Conservation (phyloP, 1,140 invertebrate species). For the Delia radicum region DNA sequence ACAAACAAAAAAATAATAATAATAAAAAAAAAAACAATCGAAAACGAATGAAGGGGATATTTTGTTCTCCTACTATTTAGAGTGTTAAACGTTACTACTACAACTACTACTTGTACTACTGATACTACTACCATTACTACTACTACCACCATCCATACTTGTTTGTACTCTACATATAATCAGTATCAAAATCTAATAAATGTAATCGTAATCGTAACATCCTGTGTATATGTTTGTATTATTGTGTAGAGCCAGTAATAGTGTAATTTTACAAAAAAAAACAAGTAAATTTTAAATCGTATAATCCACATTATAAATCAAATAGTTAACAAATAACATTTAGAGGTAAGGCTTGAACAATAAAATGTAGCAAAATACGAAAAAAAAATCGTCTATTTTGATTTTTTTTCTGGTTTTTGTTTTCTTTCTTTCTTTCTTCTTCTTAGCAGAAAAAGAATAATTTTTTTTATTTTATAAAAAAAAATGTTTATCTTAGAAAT, state of each 20-base stretch:
- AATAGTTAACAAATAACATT: slow-evolving; percentile 6
- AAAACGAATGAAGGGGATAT: no score
- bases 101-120: neutral
- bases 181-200: neutral
- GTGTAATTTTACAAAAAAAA: neutral
- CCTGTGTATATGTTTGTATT: neutral
- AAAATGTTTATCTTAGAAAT: no score
- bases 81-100: neutral
- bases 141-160: neutral
- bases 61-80: neutral
- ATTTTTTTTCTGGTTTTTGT: no score
- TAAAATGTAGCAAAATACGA: slow-evolving; percentile 16
- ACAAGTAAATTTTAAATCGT: neutral
- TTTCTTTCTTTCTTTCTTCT: no score
- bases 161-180: neutral
- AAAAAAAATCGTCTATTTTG: neutral
- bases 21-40: neutral
- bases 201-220: neutral
- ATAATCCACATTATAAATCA: no score
- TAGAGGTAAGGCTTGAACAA: slow-evolving; percentile 20
- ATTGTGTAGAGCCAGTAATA: neutral
- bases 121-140: neutral
- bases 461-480: neutral
- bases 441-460: no score
- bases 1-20: neutral